Base-by-base conservation (phyloP, 2,797 vertebrate species). In the Sciaenops ocellatus region DNA sequence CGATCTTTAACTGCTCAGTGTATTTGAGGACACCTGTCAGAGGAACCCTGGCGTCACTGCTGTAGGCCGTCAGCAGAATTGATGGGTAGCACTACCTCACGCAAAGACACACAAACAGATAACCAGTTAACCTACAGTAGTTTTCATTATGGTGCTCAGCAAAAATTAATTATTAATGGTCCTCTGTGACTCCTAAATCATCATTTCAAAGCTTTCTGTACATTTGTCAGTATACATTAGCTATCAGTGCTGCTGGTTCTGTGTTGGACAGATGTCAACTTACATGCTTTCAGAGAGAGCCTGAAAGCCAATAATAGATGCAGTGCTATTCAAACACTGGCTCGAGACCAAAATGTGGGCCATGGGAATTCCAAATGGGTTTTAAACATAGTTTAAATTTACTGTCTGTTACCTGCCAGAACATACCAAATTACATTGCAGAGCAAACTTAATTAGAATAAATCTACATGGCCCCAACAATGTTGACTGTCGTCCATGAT, bases 61-160 rank as follows among this genome's bases (percentile, higher is more conserved):
- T 94, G 87, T 97, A 98, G 0, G 96, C 97, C 1, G 97, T 98
- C 93, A 99, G 96, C 78, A 98, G 94, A 93, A 98, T 82, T 1
- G 98, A 97, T 65, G 98, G 98, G 71, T 98, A 99, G 75, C 73
- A 66, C 98, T 99, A 72, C 38, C 30, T 6, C 42, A 44, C 42
- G 4, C 24, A 81, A 57, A 64, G 51, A 75, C 28, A 47, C 6
- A 26, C 60, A 70, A 47, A 60, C 30, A 34, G 10, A 52, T 63
- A 42, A 42, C 42, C 13, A 42, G 34, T 55, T 44, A 55, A 34
- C 6, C n/a, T 17, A 34, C 5, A 34, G 41, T 12, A 6, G 3
- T 41, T 67, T 64, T 59, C 22, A 44, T 63, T 62, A 41, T 7
- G 0, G 28, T 59, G 34, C 4, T 62, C 44, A 64, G 22, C 3